Base-by-base conservation (phyloP, 35 echinoderm and acorn worm genomes). In the Apostichopus californicus region DNA sequence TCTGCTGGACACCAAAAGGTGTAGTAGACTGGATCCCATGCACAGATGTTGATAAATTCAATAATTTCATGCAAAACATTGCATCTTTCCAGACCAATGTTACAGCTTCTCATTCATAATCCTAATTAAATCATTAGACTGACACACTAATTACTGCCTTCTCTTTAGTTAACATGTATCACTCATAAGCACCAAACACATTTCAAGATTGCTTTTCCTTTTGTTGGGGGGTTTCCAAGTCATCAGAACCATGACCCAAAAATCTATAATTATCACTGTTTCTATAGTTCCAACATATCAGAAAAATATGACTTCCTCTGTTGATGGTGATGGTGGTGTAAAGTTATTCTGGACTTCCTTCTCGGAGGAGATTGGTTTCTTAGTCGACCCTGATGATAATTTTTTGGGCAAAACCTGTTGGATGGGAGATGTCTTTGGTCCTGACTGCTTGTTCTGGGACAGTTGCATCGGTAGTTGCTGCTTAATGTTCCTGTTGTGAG, bases 351-450 rank as follows among this genome's bases (percentile, higher is more conserved):
- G 71, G 5, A 57, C 46, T 26, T 12, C 23, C n/a, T 89, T 89
- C 28, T 71, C 61, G 15, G 86, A 89, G 1, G 26, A 58, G 6
- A 56, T n/a, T n/a, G 12, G n/a, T 10, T 89, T 89, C 60, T 87
- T 9, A 54, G 55, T 59, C 18, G 89, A 54, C 8, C 55, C 73
- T 9, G 95, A 91, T 5, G 93, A 94, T 9, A 96, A 70, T 80
- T 94, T 97, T 46, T 92, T 94, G 46, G 95, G 95, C 14, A 97
- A 57, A 81, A 97, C 94, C 87, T 97, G 95, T 86, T 94, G 93
- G 5, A 94, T 79, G 5, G 81, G 24, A 15, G 95, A 53, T 9
- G 46, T 77, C 73, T 88, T 79, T 9, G 90, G 22, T 80, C 75
- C 75, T 6, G 83, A 90, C 20, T 87, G 78, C 55, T 56, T 88